These are phyloP conservation scores for Axis porcinus DNA, from an alignment of 2,113 vertebrate species.

Conservation along the genomic window DNA sequence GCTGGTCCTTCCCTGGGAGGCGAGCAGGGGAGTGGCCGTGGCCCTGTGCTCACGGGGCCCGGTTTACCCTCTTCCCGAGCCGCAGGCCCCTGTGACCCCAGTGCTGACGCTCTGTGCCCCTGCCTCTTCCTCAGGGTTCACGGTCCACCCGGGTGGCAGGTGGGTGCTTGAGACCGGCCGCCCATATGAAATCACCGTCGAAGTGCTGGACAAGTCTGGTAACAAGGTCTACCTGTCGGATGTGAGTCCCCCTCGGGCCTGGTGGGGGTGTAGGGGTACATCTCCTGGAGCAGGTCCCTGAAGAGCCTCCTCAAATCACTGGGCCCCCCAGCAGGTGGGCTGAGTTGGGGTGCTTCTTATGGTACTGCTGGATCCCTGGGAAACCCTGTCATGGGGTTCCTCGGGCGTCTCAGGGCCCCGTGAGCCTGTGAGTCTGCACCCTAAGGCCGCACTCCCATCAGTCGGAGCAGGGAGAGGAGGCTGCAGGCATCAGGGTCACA, in stretches of 20 bases:
- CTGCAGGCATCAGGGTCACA: neutral
- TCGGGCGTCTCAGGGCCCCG: neutral
- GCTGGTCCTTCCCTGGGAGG: neutral
- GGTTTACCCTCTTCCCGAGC: neutral
- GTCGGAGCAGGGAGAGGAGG: neutral
- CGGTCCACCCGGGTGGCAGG: slow-evolving; percentile 90
- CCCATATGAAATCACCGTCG: slow-evolving; percentile 88
- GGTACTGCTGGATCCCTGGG: too few species aligned
- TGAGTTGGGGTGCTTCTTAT: neutral
- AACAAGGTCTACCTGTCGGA: slow-evolving; percentile 93
- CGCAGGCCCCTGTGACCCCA: neutral
- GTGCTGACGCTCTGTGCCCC: neutral
- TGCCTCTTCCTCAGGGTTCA: slow-evolving; percentile 85
- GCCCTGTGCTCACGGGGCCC: neutral
- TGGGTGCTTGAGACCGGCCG: slow-evolving; percentile 93
- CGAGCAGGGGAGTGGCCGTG: fast-evolving
- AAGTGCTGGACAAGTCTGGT: slow-evolving; percentile 93
- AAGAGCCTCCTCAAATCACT: neutral
- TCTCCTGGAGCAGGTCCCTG: neutral
- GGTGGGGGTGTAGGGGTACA: fast-evolving
- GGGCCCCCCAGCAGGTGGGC: neutral
- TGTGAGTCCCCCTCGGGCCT: slow-evolving; percentile 82
- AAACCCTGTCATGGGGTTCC: fast-evolving
- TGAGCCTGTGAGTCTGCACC: neutral
- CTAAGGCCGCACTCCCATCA: fast-evolving